Evolutionary conservation across 2,888 invertebrate genomes (phyloP).

Genomic region (Drosophila nigritarsus): DNA sequence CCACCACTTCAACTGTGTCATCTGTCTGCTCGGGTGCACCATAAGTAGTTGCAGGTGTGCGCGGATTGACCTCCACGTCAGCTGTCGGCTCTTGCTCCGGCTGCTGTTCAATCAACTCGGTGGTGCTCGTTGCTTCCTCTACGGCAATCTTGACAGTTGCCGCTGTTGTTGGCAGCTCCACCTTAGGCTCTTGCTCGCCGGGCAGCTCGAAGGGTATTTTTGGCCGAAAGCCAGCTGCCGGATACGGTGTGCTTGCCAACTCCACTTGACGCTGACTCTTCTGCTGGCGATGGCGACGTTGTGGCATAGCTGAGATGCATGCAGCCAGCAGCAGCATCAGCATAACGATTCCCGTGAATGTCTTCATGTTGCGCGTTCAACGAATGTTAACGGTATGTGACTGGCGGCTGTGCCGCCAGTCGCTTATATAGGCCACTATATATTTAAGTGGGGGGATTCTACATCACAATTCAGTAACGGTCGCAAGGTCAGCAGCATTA

Average conservation of each 20-base stretch:
- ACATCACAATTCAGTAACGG: slow-evolving; percentile 81
- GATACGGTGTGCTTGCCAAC: slow-evolving; percentile 78
- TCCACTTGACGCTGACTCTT: slow-evolving; percentile 76
- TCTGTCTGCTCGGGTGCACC: slow-evolving; percentile 66
- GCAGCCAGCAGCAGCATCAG: slow-evolving; percentile 54
- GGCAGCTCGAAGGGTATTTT: slow-evolving; percentile 78
- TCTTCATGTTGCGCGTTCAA: slow-evolving; percentile 60
- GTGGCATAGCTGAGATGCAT: slow-evolving; percentile 58
- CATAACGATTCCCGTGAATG: slow-evolving; percentile 45
- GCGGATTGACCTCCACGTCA: slow-evolving; percentile 45
- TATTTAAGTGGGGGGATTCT: slow-evolving; percentile 51
- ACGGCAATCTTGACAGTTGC: slow-evolving; percentile 41
- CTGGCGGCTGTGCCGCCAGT: slow-evolving; percentile 68
- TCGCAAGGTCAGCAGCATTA: slow-evolving; percentile 68
- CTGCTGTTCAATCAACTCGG: slow-evolving; percentile 42
- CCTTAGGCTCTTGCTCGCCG: slow-evolving; percentile 60
- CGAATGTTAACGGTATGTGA: slow-evolving; percentile 73
- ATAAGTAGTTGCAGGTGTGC: slow-evolving; percentile 76
- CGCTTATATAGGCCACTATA: slow-evolving; percentile 55
- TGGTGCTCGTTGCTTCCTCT: slow-evolving; percentile 47
- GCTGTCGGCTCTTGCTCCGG: slow-evolving; percentile 32
- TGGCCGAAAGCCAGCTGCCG: slow-evolving; percentile 81
- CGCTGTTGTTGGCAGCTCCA: slow-evolving; percentile 48
- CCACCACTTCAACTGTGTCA: slow-evolving; percentile 65
- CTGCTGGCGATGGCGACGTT: slow-evolving; percentile 28